Evolutionary conservation across 2,113 vertebrate genomes (phyloP).

Genomic region (Peromyscus californicus): DNA sequence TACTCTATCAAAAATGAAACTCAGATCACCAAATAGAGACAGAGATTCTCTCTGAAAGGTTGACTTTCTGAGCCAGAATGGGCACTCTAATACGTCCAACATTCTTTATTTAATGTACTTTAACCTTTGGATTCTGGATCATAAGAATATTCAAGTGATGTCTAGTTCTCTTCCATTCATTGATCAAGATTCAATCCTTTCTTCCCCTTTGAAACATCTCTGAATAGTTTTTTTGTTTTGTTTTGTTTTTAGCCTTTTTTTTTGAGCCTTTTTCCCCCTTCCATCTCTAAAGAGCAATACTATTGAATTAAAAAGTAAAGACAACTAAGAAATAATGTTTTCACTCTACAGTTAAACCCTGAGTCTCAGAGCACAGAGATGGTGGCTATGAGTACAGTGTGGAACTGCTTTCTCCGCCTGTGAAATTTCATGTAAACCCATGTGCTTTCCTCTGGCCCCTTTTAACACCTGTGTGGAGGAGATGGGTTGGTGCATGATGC

Average conservation of each 20-base stretch:
- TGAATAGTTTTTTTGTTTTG: not conserved
- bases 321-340: not conserved
- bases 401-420: not conserved
- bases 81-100: not conserved
- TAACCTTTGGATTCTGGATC: not conserved
- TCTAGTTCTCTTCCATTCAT: slow-evolving; percentile 6
- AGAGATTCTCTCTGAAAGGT: not conserved
- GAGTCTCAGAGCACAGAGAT: not conserved
- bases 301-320: not conserved
- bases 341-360: not conserved
- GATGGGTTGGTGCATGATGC: not conserved
- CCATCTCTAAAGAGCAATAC: not conserved
- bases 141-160: not conserved
- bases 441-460: not conserved
- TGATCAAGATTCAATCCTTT: not conserved
- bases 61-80: not conserved
- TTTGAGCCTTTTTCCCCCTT: not conserved
- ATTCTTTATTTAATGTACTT: not conserved
- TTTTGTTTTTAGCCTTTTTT: slow-evolving; percentile 3
- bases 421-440: not conserved
- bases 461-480: not conserved
- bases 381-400: not conserved
- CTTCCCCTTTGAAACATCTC: not conserved
- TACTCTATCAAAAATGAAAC: slow-evolving; percentile 35
- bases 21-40: not conserved